Evolutionary conservation across 1,140 invertebrate genomes (phyloP).

Genomic region (Polypedilum pembai): DNA sequence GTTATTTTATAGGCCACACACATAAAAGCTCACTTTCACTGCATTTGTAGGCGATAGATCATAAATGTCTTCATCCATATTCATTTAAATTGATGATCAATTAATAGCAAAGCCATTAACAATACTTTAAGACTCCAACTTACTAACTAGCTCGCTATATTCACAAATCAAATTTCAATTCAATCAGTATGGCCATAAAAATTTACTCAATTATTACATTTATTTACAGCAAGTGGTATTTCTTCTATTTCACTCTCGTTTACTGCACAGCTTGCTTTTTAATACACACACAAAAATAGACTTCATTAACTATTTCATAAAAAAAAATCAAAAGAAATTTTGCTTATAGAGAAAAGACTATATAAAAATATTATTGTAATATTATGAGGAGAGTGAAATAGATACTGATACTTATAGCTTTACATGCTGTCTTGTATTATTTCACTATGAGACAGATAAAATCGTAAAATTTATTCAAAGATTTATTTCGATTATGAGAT

Average conservation of each 20-base stretch:
- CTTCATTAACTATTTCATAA: conserved; percentile 14
- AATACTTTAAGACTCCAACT: neutral
- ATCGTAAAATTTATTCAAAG: neutral
- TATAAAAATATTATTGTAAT: neutral
- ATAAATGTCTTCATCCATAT: neutral
- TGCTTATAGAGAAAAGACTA: neutral
- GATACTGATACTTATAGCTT: neutral
- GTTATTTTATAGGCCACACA: neutral
- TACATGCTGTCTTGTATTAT: neutral
- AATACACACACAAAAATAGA: neutral
- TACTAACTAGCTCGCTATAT: neutral
- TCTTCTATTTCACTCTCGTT: neutral
- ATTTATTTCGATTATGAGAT: conserved; percentile 14
- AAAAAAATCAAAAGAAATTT: neutral
- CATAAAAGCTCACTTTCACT: neutral
- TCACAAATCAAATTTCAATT: neutral
- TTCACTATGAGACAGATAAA: neutral
- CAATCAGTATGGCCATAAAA: neutral
- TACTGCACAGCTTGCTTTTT: neutral
- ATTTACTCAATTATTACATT: neutral
- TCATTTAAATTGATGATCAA: conserved; percentile 3
- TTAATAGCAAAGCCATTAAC: neutral
- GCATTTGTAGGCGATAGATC: neutral
- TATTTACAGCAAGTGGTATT: neutral
- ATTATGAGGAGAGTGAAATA: neutral